These are phyloP conservation scores for Adela reaumurella DNA, from an alignment of 2,888 invertebrate species.

Conservation along the genomic window DNA sequence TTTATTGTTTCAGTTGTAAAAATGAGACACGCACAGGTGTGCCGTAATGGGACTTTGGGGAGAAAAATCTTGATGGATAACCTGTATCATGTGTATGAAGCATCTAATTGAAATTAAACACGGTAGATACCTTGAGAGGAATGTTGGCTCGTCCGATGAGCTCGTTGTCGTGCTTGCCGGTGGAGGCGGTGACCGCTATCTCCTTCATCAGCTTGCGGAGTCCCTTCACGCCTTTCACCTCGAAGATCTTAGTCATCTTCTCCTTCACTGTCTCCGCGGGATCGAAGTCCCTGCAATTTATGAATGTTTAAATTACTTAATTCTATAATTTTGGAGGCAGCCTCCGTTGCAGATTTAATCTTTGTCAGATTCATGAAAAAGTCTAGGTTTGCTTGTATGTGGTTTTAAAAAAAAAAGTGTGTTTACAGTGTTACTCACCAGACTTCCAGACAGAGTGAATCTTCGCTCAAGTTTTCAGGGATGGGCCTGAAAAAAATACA, in stretches of 20 bases:
- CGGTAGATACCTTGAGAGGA: slow-evolving; percentile 79
- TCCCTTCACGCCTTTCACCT: slow-evolving; percentile 82
- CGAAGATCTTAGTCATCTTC: slow-evolving; percentile 81
- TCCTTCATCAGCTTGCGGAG: slow-evolving; percentile 82
- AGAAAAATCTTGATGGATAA: too few relatives aligned
- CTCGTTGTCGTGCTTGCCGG: slow-evolving; percentile 92
- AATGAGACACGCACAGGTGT: too few relatives aligned
- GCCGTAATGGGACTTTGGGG: too few relatives aligned
- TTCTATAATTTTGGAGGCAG: too few relatives aligned
- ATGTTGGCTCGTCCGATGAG: slow-evolving; percentile 87
- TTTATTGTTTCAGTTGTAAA: too few relatives aligned
- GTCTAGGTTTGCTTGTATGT: too few relatives aligned
- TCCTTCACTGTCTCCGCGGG: slow-evolving; percentile 86
- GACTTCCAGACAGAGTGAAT: slow-evolving; percentile 75
- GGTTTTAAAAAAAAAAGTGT: too few relatives aligned
- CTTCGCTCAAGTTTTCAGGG: slow-evolving; percentile 65
- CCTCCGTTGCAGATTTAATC: too few relatives aligned
- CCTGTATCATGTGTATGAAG: too few relatives aligned
- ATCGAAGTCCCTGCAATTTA: slow-evolving; percentile 80
- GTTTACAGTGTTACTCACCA: slow-evolving; percentile 60
- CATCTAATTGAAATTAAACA: too few relatives aligned
- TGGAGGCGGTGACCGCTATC: slow-evolving; percentile 90
- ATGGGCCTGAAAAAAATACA: slow-evolving; percentile 74
- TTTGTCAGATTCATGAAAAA: too few relatives aligned
- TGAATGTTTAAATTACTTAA: too few relatives aligned